Evolutionary conservation across 2,113 vertebrate species (phyloP).

Genomic region (Genyomyrus donnyi): DNA sequence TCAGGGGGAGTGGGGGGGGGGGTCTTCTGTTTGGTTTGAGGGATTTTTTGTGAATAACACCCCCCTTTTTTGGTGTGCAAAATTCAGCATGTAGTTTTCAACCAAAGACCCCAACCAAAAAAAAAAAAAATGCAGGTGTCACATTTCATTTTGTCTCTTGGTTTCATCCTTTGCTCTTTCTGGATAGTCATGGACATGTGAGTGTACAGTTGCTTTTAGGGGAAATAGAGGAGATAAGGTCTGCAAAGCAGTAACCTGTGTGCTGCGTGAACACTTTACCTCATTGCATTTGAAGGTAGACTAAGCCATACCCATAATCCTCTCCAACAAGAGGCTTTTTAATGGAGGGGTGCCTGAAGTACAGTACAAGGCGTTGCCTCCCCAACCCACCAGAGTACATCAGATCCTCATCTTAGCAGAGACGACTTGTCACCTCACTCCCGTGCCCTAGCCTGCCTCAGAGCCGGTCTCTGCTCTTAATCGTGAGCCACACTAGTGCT

Average conservation of each 20-base stretch:
- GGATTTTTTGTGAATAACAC: not conserved
- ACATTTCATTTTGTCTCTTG: not conserved
- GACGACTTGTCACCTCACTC: not conserved
- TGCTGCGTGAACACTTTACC: not conserved
- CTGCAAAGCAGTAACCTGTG: not conserved
- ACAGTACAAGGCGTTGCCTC: not conserved
- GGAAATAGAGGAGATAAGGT: not conserved
- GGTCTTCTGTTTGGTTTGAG: not conserved
- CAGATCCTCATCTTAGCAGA: not conserved
- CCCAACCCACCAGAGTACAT: not conserved
- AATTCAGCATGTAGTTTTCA: not conserved
- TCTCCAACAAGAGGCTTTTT: conserved; percentile 8
- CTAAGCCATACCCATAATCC: not conserved
- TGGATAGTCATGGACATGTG: not conserved
- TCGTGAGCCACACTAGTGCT: not conserved
- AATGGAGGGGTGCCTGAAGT: not conserved
- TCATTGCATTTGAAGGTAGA: not conserved
- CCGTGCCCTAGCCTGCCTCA: not conserved
- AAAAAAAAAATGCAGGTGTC: not conserved
- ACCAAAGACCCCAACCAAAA: conserved; percentile 18
- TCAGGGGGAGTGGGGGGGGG: not conserved
- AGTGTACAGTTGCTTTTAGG: not conserved
- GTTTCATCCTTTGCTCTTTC: not conserved
- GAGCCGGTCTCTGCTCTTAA: not conserved
- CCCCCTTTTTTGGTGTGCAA: not conserved